Evolutionary conservation across 2,888 invertebrate species (phyloP), one percentile per base, ranked within the genome.

Genomic region (Gymnoscelis rufifasciata): DNA sequence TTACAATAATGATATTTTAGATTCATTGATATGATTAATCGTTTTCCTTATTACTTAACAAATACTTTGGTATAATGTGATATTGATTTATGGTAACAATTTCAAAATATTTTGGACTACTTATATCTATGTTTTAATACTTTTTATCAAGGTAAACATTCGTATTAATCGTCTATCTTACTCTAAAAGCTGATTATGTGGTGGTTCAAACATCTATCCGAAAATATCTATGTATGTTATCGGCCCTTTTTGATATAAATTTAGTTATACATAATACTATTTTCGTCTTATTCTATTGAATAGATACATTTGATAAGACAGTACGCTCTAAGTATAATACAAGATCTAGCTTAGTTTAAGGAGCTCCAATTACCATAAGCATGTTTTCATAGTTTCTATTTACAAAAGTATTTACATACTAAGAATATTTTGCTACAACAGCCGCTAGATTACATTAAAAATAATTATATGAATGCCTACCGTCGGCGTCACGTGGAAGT

Each of bases 401-500:
- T 86, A 86, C 84, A 86, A 54, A 66, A 54, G 48, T 83, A 83
- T 83, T 63, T 79, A 83, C 78, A 81, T 60, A 56, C 38, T 7
- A 39, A 51, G 41, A 51, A 49, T 55, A 51, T 48, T 64, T 62
- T 63, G 12, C 76, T 78, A 76, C 63, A 54, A 23, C 65, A 69
- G 67, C 66, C 54, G 57, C 62, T 71, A 70, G 15, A 11, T 36
- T 39, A 44, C 19, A 23, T 35, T 7, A 10, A 15, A 48, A 45
- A 47, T 60, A 59, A 62, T 19, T 19, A 19, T 19, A 19, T 51
- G 70, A 76, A 78, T 76, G 77, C 74, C 78, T 79, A 80, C 72
- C 71, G 61, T 63, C 56, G 51, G 52, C 50, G 23, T 54, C 52
- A 6, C 31, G 62, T 61, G 55, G 59, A 59, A 64, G 74, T 88